phyloP scores from a whole-genome alignment of 2,888 invertebrate genomes.

The Nephrotoma flavescens region DNA sequence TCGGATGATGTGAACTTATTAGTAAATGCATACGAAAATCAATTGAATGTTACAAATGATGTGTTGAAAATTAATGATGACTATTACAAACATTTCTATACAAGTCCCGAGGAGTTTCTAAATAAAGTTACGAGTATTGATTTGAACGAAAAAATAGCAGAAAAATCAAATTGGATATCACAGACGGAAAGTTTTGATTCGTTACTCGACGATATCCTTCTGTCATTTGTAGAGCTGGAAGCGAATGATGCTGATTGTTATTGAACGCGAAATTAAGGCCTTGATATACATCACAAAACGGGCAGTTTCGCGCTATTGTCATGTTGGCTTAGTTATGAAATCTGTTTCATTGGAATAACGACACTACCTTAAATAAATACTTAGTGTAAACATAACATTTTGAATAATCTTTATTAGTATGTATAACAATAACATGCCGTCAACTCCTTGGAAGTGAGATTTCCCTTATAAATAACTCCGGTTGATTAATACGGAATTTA shows the following conservation, averaged over 20 bases:
- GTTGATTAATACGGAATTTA: no score
- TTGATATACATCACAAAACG: no score
- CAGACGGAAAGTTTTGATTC: constrained; percentile 52
- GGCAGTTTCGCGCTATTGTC: no score
- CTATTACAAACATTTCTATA: constrained; percentile 25
- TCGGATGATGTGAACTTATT: constrained; percentile 46
- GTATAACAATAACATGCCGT: no score
- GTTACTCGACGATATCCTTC: constrained; percentile 57
- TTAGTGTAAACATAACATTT: no score
- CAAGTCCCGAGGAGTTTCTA: constrained; percentile 44
- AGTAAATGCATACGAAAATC: constrained; percentile 42
- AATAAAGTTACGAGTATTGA: constrained; percentile 40
- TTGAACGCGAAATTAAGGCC: constrained; percentile 21
- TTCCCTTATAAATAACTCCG: no score
- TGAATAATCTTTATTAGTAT: no score
- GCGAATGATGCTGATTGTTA: constrained; percentile 59
- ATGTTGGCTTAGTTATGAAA: no score
- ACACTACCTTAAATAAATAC: no score
- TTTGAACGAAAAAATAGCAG: constrained; percentile 41
- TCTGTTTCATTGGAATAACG: no score
- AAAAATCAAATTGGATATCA: constrained; percentile 49
- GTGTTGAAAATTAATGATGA: constrained; percentile 11
- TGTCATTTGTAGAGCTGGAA: constrained; percentile 39
- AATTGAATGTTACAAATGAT: constrained; percentile 24
- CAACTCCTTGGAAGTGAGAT: no score